These are phyloP conservation scores for Habrosyne pyritoides DNA, from an alignment of 2,888 invertebrate species.

Conservation along the genomic window DNA sequence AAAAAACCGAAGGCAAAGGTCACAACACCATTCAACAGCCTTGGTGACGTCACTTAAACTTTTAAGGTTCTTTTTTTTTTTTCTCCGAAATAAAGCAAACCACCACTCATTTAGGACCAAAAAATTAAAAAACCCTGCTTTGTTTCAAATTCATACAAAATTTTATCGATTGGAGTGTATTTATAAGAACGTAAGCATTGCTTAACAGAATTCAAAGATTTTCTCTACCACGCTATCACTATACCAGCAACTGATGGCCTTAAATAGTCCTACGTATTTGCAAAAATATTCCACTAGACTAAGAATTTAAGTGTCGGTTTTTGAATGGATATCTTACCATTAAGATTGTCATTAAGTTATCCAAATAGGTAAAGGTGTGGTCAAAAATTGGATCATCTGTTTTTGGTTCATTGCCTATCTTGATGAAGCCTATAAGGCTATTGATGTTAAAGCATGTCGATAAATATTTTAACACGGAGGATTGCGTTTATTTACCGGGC, in stretches of 20 bases:
- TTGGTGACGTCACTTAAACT: too few relatives aligned
- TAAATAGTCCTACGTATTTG: not conserved
- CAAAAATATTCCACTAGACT: not conserved
- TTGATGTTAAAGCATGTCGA: not conserved
- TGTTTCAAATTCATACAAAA: too few relatives aligned
- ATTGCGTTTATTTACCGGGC: not conserved
- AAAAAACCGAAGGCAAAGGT: too few relatives aligned
- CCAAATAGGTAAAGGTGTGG: conserved; percentile 1
- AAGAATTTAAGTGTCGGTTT: not conserved
- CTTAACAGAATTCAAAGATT: too few relatives aligned
- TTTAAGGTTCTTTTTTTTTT: too few relatives aligned
- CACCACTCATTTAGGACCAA: too few relatives aligned
- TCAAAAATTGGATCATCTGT: conserved; percentile 1
- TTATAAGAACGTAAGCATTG: not conserved
- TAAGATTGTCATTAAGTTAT: not conserved
- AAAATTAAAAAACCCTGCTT: too few relatives aligned
- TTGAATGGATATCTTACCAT: not conserved
- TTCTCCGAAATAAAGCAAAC: too few relatives aligned
- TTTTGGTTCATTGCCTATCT: not conserved
- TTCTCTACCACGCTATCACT: not conserved
- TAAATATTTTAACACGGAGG: not conserved
- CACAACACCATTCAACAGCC: too few relatives aligned
- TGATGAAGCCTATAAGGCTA: not conserved
- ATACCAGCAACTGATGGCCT: not conserved
- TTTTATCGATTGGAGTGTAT: too few relatives aligned